Conservation (phyloP, 2,797 vertebrate genomes). For the Parambassis ranga region DNA sequence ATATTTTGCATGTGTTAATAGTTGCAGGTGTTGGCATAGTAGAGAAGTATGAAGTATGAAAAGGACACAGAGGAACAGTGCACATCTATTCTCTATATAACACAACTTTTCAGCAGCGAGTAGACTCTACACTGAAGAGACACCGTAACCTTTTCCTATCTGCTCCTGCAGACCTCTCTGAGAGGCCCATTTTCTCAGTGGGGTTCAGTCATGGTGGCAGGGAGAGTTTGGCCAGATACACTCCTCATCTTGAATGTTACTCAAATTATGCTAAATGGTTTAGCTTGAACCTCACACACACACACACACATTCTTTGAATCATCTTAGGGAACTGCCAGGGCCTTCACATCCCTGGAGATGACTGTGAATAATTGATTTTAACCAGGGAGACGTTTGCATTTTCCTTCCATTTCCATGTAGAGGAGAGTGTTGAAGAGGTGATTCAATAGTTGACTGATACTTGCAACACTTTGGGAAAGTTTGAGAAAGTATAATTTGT, state of each 20-base stretch:
- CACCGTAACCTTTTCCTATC: constrained; percentile 54
- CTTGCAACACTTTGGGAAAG: constrained; percentile 63
- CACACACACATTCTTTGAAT: constrained; percentile 29
- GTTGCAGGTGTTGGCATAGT: background rate
- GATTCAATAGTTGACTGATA: constrained; percentile 65
- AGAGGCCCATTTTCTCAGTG: constrained; percentile 34
- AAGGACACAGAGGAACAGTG: background rate
- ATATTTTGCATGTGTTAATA: background rate
- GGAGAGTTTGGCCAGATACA: constrained; percentile 27
- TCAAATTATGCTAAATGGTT: constrained; percentile 50
- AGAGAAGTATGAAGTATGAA: background rate
- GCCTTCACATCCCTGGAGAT: constrained; percentile 59
- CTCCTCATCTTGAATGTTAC: constrained; percentile 28
- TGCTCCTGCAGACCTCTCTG: constrained; percentile 47
- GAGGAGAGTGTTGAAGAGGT: constrained; percentile 50
- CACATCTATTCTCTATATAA: background rate
- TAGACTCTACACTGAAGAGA: background rate
- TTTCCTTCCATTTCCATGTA: constrained; percentile 55
- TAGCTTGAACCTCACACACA: constrained; percentile 32
- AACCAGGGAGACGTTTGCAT: constrained; percentile 57
- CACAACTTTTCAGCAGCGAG: constrained; percentile 22
- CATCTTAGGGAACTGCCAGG: constrained; percentile 46
- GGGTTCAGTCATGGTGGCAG: constrained; percentile 29
- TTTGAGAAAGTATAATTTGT: constrained; percentile 48
- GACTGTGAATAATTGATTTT: constrained; percentile 76